A percentile compares a stretch with the other conserved stretches of the same genome.
These are phyloP conservation scores for Eremophila alpestris DNA, from an alignment of 2,797 vertebrate genomes.

Conservation along the genomic window DNA sequence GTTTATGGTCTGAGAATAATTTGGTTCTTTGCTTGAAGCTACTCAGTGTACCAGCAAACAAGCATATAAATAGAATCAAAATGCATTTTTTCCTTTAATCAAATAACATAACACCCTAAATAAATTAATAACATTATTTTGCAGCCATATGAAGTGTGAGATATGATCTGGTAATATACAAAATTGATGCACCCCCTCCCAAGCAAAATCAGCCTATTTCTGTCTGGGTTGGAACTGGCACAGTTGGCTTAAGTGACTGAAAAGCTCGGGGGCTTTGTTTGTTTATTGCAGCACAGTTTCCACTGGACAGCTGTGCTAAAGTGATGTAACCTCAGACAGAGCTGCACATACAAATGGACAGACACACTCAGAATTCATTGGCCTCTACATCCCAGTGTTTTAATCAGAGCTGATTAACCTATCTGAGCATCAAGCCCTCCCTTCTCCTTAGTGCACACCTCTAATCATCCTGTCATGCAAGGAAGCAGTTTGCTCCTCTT, in stretches of 20 bases:
- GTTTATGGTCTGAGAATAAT: constrained; percentile 54
- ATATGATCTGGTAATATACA: not conserved
- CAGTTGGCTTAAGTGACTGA: not conserved
- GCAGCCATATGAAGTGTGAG: not conserved
- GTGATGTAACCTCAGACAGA: not conserved
- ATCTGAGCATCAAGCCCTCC: not conserved
- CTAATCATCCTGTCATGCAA: not conserved
- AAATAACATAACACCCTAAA: not conserved
- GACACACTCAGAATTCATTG: not conserved
- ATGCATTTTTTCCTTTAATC: not conserved
- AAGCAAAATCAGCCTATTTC: not conserved
- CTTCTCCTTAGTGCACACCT: not conserved
- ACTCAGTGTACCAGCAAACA: constrained; percentile 16
- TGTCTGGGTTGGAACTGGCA: not conserved
- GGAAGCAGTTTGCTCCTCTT: not conserved
- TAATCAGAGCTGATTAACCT: not conserved
- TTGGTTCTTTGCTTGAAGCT: constrained; percentile 51
- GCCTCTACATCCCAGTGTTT: not conserved
- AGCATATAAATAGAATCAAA: constrained; percentile 1
- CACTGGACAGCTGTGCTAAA: not conserved
- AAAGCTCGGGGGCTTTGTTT: not conserved
- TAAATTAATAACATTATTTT: not conserved
- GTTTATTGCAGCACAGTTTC: not conserved
- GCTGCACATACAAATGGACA: not conserved
- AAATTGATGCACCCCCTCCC: not conserved